phyloP scores from a whole-genome alignment of 2,888 invertebrate genomes.

The Catotricha subobsoleta region DNA sequence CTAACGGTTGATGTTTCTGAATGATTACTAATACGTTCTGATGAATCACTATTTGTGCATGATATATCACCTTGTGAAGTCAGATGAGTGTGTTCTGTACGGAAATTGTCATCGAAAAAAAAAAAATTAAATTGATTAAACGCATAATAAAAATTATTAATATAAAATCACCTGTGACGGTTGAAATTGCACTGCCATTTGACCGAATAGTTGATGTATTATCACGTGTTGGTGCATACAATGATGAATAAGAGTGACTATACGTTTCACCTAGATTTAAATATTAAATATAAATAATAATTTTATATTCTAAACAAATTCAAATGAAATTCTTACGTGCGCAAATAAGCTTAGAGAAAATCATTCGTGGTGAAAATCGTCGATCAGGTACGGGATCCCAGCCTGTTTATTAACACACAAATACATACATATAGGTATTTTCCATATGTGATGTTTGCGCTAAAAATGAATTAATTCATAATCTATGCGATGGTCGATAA shows the following conservation, averaged over 20 bases:
- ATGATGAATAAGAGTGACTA: neutral
- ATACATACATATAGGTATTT: no score
- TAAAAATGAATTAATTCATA: no score
- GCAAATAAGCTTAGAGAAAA: conserved; percentile 33
- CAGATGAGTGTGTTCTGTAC: conserved; percentile 7
- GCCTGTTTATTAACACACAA: no score
- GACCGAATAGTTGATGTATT: conserved; percentile 2
- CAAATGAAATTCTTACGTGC: neutral
- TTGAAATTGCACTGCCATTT: conserved; percentile 7
- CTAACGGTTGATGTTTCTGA: conserved; percentile 5
- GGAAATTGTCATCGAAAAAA: neutral
- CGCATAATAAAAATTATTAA: neutral
- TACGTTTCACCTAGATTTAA: neutral
- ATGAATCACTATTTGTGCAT: neutral
- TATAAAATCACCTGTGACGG: conserved; percentile 5
- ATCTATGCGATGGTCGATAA: no score
- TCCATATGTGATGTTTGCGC: no score
- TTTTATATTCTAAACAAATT: neutral
- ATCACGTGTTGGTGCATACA: neutral
- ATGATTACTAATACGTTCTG: conserved; percentile 1
- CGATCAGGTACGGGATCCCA: conserved; percentile 57
- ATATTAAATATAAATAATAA: neutral
- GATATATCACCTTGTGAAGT: conserved; percentile 2
- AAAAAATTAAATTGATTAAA: neutral
- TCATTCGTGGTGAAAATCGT: conserved; percentile 62